Evolutionary conservation across 2,797 vertebrate species (phyloP), one percentile per base, ranked within the genome.

Genomic region (Muscicapa comitata): DNA sequence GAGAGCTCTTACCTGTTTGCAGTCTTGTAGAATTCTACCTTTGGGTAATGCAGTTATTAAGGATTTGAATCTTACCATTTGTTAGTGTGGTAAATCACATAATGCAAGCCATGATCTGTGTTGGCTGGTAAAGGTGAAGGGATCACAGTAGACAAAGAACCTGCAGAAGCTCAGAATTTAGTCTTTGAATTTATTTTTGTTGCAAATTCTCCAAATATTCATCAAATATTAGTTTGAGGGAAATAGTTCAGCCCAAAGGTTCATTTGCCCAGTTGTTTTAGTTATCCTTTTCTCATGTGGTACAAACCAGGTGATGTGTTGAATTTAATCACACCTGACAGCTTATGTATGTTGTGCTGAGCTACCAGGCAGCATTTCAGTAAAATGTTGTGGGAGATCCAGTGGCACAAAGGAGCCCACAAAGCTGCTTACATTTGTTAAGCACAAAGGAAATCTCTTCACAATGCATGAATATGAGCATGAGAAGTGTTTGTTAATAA

Each of bases 401-500:
- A 37, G 35, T n/a, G 47, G n/a, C 45, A 70, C 28, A 57, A 33
- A 86, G 68, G 31, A 84, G 28, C 35, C 9, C 48, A 40, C 23
- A 72, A 57, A 85, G 53, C 31, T 33, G 62, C 42, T 84, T 72
- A n/a, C 16, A 23, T 91, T 91, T 95, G 59, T 59, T 31, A 90
- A 84, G 50, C 42, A 77, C 73, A 51, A 83, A 95, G 68, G 51
- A 82, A 96, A 93, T 35, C 51, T 79, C 63, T 58, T 75, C 35
- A 21, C 29, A 51, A 1, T 31, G 14, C 59, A 67, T 76, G 84
- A 83, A 77, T 28, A 42, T 61, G 91, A 89, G 58, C 37, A 29
- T 81, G 42, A 73, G 38, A 91, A 78, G 33, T 68, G 59, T 82
- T 94, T 63, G 31, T 88, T 78, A 93, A 68, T 95, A 88, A 78